Evolutionary conservation across 1,140 invertebrate species (phyloP).

Genomic region (Philotrypesis tridentata): DNA sequence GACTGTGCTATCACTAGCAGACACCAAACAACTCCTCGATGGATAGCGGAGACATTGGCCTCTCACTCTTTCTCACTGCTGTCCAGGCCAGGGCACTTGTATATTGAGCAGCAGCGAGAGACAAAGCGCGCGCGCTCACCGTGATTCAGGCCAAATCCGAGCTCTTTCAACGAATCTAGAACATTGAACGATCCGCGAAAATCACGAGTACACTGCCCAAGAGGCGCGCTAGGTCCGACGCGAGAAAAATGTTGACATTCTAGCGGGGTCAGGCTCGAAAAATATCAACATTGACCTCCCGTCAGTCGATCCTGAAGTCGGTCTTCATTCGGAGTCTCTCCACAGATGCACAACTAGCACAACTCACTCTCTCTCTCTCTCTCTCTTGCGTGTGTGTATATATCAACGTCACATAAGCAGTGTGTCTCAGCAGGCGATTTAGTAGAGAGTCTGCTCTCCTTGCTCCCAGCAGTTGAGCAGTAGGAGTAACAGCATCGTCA

Average conservation of each 20-base stretch:
- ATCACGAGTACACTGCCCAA: not conserved
- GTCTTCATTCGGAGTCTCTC: not conserved
- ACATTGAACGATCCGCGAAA: conserved; percentile 3
- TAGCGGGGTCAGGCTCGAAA: not conserved
- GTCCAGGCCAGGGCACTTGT: not conserved
- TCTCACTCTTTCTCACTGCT: not conserved
- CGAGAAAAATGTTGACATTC: conserved; percentile 34
- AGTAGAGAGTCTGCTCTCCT: conserved; percentile 8
- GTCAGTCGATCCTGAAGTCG: not conserved
- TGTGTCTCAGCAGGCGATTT: not conserved
- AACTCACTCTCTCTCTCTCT: not conserved
- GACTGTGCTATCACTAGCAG: not conserved
- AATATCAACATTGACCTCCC: conserved; percentile 36
- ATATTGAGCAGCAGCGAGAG: not conserved
- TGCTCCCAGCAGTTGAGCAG: not conserved
- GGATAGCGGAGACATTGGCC: conserved; percentile 20
- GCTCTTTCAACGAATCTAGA: conserved; percentile 9
- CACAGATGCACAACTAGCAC: not conserved
- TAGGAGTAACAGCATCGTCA: conserved; percentile 11
- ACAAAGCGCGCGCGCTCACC: not conserved
- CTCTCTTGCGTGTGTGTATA: not conserved
- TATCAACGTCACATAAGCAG: not conserved
- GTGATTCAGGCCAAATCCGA: not conserved
- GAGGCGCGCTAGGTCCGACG: not conserved
- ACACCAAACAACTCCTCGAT: not conserved